Conservation (phyloP, 2,113 vertebrate genomes). For the Alouatta palliata region DNA sequence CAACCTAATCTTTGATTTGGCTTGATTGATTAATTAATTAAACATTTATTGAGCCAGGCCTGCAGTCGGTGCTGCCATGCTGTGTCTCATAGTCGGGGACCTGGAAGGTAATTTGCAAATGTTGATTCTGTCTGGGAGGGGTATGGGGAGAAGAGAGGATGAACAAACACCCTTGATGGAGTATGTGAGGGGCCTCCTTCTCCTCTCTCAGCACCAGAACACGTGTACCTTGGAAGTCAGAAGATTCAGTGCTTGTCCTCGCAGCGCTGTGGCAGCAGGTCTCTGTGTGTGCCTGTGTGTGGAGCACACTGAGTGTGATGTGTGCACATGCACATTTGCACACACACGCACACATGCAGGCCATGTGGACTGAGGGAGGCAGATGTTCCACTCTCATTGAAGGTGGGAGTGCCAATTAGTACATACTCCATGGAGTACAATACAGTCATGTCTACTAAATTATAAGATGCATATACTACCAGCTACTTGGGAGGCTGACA, state of each 20-base stretch:
- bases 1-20: slow-evolving; percentile 66
- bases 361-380: accelerated
- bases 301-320: not conserved
- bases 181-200: not conserved
- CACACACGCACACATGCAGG: not conserved
- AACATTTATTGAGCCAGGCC: slow-evolving; percentile 54
- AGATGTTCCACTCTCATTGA: not conserved
- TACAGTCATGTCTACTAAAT: not conserved
- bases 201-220: not conserved
- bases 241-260: not conserved
- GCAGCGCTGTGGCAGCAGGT: not conserved
- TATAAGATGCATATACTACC: not conserved
- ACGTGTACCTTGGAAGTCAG: not conserved
- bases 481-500: not conserved
- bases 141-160: not conserved
- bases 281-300: not conserved
- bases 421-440: not conserved
- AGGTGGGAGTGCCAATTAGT: not conserved
- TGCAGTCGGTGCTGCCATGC: not conserved
- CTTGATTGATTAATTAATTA: slow-evolving; percentile 75
- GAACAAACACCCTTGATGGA: not conserved
- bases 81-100: not conserved
- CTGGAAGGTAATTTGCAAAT: slow-evolving; percentile 43
- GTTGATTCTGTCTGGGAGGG: not conserved
- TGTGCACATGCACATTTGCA: not conserved